phyloP scores from a whole-genome alignment of 2,888 invertebrate species.

The Phaedon cochleariae region DNA sequence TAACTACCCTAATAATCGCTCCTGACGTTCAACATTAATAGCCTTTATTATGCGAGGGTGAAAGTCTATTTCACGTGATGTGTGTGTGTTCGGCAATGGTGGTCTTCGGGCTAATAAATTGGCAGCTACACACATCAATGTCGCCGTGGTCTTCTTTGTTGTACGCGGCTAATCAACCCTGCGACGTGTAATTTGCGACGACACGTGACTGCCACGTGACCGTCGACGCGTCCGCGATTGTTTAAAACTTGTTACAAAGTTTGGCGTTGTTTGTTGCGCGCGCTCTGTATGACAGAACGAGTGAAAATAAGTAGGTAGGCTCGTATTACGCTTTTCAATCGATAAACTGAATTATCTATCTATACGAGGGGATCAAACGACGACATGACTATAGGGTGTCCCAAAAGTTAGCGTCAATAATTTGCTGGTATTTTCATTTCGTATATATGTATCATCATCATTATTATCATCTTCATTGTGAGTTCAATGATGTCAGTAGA shows the following conservation, averaged over 20 bases:
- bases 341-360: background rate
- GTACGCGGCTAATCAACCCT: conserved; percentile 57
- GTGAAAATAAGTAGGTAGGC: conserved; percentile 35
- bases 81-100: conserved; percentile 46
- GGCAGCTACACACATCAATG: conserved; percentile 64
- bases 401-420: background rate
- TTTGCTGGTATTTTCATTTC: too few relatives aligned
- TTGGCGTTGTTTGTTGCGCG: conserved; percentile 51
- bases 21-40: conserved; percentile 55
- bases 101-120: conserved; percentile 60
- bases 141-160: conserved; percentile 60
- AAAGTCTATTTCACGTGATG: conserved; percentile 34
- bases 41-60: conserved; percentile 55
- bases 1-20: conserved; percentile 53
- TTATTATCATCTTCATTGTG: too few relatives aligned
- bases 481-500: too few relatives aligned
- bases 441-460: too few relatives aligned
- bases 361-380: background rate
- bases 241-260: conserved; percentile 60
- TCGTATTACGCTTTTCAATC: conserved; percentile 1
- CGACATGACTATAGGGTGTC: background rate
- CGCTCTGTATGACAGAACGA: conserved; percentile 42
- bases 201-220: conserved; percentile 60
- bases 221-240: conserved; percentile 54
- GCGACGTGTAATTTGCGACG: conserved; percentile 60